A percentile compares a stretch with the other conserved stretches of the same genome.
phyloP scores from a whole-genome alignment of 2,113 vertebrate genomes.

The Sylvicapra grimmia region DNA sequence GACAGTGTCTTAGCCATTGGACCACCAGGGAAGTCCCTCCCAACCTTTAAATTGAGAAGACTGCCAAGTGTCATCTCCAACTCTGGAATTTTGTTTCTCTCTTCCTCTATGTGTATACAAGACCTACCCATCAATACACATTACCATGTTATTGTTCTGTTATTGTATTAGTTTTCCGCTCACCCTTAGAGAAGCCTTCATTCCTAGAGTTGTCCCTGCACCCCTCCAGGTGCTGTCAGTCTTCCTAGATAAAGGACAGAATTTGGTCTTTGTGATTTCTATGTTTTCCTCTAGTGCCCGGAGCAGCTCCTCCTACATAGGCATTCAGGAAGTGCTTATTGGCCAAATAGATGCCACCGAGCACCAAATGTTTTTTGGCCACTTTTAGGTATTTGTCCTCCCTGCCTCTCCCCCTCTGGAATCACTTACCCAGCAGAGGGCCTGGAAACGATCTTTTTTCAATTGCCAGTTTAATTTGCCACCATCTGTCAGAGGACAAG shows the following conservation, averaged over 20 bases:
- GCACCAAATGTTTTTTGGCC: neutral
- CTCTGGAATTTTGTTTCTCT: neutral
- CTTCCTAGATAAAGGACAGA: neutral
- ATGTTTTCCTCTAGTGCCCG: neutral
- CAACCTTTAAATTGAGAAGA: neutral
- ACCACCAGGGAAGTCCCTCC: neutral
- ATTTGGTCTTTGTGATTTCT: neutral
- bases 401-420: neutral
- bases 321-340: neutral
- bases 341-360: accelerated
- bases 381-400: neutral
- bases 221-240: neutral
- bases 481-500: conserved; percentile 31
- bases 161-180: neutral
- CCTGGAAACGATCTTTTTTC: conserved; percentile 14
- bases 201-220: neutral
- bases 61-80: too few species aligned
- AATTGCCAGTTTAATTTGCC: conserved; percentile 47
- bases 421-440: neutral
- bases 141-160: accelerated
- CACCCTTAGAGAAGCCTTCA: neutral
- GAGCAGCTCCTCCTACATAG: neutral
- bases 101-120: neutral
- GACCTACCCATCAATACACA: neutral
- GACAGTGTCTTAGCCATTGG: neutral